Evolutionary conservation across 2,888 invertebrate species (phyloP).

Genomic region (Diachrysia chrysitis): DNA sequence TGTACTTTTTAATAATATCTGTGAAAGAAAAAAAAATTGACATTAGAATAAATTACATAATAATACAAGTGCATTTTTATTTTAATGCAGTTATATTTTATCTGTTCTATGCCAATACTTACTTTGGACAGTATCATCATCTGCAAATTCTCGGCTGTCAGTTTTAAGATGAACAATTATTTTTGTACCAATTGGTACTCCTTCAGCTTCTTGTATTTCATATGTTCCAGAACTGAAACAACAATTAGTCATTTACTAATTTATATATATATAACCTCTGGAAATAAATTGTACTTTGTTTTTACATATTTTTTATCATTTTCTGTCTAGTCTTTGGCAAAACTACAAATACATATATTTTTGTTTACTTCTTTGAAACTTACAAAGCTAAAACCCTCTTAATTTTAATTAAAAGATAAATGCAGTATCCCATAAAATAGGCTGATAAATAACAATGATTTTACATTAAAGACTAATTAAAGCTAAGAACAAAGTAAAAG

Average conservation of each 20-base stretch:
- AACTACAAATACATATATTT: too few relatives aligned
- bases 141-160: constrained; percentile 96
- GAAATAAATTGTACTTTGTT: too few relatives aligned
- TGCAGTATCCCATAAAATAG: too few relatives aligned
- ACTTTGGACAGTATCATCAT: constrained; percentile 95
- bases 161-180: constrained; percentile 96
- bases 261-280: too few relatives aligned
- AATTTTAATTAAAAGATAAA: too few relatives aligned
- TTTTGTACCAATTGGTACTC: constrained; percentile 96
- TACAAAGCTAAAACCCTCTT: too few relatives aligned
- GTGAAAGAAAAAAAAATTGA: constrained; percentile 63
- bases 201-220: constrained; percentile 95
- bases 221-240: constrained; percentile 94
- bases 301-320: background rate
- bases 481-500: background rate
- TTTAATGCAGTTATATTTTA: background rate
- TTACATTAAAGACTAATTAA: too few relatives aligned
- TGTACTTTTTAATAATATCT: constrained; percentile 98
- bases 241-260: too few relatives aligned
- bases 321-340: too few relatives aligned
- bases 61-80: background rate
- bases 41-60: background rate
- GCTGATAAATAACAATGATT: too few relatives aligned
- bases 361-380: too few relatives aligned
- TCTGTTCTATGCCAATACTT: constrained; percentile 33